Evolutionary conservation across 1,140 invertebrate genomes (phyloP).

Genomic region (Eciton burchellii): DNA sequence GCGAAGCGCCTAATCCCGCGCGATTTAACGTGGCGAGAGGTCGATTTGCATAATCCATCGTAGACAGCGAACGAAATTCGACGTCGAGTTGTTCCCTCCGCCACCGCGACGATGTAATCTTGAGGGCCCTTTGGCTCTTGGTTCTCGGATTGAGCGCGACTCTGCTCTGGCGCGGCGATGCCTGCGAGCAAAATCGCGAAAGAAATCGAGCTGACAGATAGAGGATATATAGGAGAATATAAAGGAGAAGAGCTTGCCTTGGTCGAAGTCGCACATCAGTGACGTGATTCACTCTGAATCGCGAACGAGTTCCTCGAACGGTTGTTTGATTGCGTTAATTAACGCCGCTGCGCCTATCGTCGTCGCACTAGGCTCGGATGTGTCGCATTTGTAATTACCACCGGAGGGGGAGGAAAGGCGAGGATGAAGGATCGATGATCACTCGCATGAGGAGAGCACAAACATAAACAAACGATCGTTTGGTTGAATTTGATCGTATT

Average conservation of each 20-base stretch:
- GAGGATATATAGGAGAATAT: too few relatives aligned
- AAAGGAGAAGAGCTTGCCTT: background rate
- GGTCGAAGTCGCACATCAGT: background rate
- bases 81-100: slow-evolving; percentile 40
- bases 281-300: background rate
- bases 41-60: slow-evolving; percentile 63
- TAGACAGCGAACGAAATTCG: slow-evolving; percentile 60
- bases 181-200: too few relatives aligned
- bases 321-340: slow-evolving; percentile 33
- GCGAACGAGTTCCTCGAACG: background rate
- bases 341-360: background rate
- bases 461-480: slow-evolving; percentile 57
- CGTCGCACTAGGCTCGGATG: slow-evolving; percentile 31
- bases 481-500: slow-evolving; percentile 41
- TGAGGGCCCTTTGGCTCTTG: background rate
- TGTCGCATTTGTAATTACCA: slow-evolving; percentile 54
- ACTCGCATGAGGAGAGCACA: too few relatives aligned
- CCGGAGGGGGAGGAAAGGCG: background rate
- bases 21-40: slow-evolving; percentile 51
- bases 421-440: too few relatives aligned
- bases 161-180: background rate
- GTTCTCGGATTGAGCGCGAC: background rate
- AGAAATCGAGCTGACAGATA: background rate
- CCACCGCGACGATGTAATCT: slow-evolving; percentile 45
- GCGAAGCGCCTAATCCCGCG: slow-evolving; percentile 43